Base-by-base conservation (phyloP, 2,888 invertebrate species). In the Dascillus cervinus region DNA sequence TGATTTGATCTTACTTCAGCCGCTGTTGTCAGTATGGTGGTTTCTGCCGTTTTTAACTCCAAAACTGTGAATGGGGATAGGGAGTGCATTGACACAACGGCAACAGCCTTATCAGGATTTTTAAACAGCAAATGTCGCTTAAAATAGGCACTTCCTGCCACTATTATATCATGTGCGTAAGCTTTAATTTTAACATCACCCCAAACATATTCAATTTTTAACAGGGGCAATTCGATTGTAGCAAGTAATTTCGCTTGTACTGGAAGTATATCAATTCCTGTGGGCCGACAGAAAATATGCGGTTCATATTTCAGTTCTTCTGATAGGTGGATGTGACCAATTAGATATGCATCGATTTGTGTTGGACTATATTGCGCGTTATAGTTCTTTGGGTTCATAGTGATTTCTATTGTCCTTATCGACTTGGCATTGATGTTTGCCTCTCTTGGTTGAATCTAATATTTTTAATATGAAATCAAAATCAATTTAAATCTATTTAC, bases 271-370 rank as follows among this genome's bases (percentile, higher is more conserved):
- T 49, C 28, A 8, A 47, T 40, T 29, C 53, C 52, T 4, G 50
- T 37, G 4, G 47, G 51, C 13, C 50, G 35, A 8, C 29, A 24
- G 8, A 47, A 42, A 13, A 50, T 39, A 24, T 45, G 34, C 13
- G 49, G 44, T 23, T 49, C 26, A 21, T 45, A 56, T 55, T 43
- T 49, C 28, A 49, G 47, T 22, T 35, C 19, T 22, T 55, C 47
- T 3, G 46, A 37, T 20, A 53, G 37, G 26, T 52, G 44, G 23
- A 53, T 22, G 26, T 47, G 44, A 20, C 54, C 54, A 2, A 50
- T 34, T 22, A 47, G 19, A 13, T 26, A n/a, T 3, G 26, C 33
- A 24, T 30, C 14, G 9, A 37, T 13, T 10, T 26, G 13, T 3
- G 37, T 33, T 20, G 17, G 29, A 4, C 25, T 10, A 14, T 27